phyloP scores from a whole-genome alignment of 2,797 vertebrate species.

The Platyrinchus mystaceus region DNA sequence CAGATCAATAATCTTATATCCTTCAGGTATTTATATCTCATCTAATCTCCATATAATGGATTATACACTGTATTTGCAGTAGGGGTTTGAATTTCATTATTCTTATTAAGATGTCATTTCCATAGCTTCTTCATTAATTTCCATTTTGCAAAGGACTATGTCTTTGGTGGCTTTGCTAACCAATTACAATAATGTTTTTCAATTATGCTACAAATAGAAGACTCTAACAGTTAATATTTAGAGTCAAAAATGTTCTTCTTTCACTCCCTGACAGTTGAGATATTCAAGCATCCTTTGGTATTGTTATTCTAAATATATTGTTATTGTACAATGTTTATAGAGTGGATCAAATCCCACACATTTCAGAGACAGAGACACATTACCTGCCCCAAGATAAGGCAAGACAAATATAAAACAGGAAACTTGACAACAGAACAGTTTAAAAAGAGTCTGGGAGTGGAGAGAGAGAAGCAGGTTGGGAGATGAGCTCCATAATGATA shows the following conservation, averaged over 20 bases:
- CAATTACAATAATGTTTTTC: constrained; percentile 51
- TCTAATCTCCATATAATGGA: constrained; percentile 62
- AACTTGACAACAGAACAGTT: neutral
- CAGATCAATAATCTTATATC: constrained; percentile 63
- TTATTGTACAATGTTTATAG: constrained; percentile 34
- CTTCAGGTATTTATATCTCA: constrained; percentile 71
- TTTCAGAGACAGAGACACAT: neutral
- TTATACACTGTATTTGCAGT: constrained; percentile 45
- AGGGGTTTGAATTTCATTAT: constrained; percentile 64
- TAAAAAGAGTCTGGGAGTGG: neutral
- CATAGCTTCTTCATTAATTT: constrained; percentile 46
- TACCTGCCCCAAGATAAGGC: neutral
- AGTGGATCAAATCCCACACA: neutral
- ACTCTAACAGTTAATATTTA: constrained; percentile 45
- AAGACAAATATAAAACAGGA: constrained; percentile 3
- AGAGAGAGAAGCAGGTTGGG: neutral
- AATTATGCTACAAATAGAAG: constrained; percentile 56
- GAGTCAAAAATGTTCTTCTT: constrained; percentile 25
- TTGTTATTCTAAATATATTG: neutral
- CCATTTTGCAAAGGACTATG: constrained; percentile 34
- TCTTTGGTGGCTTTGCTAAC: constrained; percentile 34
- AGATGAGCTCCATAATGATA: neutral
- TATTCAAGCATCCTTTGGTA: neutral
- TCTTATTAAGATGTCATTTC: constrained; percentile 63
- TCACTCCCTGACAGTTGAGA: constrained; percentile 38